Base-by-base conservation (phyloP, 2,888 invertebrate genomes). In the Drosophila antonietae region DNA sequence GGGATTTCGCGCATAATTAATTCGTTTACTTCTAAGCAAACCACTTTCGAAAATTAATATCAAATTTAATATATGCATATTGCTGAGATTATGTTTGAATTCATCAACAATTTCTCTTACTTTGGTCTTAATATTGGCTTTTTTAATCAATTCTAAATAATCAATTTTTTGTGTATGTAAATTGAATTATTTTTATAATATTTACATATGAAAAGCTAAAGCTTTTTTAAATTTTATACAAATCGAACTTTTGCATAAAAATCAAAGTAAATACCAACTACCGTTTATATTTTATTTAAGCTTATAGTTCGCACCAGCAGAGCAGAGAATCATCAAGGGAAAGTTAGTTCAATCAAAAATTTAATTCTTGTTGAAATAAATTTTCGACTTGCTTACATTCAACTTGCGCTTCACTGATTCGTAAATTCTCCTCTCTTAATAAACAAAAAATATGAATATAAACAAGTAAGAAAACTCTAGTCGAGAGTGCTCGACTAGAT, bases 1-100 rank as follows among this genome's bases (percentile, higher is more conserved):
- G 18, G 55, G 51, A 44, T 43, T 49, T 65, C 51, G 46, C 33
- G 23, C 49, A 56, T 73, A 73, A 73, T 73, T 51, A 37, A 73
- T 43, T 15, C 20, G 23, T 23, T 20, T 20, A 15, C 43, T n/a
- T 10, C 20, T 33, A 33, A 8, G 23, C 15, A 59, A 53, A 23
- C 39, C 12, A 39, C 52, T 69, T 46, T 31, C 14, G 7, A 31
- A 49, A 67, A 37, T 43, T n/a, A 12, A 31, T 43, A 15, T 4
- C 43, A 56, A 14, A 37, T 10, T 35, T 44, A 18, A 44, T 18
- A 18, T 12, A 14, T 43, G 3, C 31, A 49, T 20, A 18, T 12
- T 6, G 46, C 39, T 15, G 10, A 8, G 20, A 2, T 12, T 23
- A 4, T 4, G 0, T 23, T n/a, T 23, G n/a, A n/a, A 12, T 35